A percentile compares a stretch with the other conserved stretches of the same genome.
Evolutionary conservation across 2,888 invertebrate genomes (phyloP).

Genomic region (Neocrepidodera transversa): DNA sequence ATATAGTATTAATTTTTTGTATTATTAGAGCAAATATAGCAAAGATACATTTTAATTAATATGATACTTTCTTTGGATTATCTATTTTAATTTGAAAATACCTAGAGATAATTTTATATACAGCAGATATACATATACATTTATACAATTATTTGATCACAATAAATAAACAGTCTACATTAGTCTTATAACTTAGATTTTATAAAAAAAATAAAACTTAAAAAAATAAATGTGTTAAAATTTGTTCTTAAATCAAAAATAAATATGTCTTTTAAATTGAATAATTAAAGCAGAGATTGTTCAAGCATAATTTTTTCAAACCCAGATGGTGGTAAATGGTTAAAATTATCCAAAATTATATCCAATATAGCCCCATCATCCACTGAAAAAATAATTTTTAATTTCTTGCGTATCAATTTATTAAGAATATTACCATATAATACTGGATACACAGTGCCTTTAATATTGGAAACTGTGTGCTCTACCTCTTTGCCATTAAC

Average conservation of each 20-base stretch:
- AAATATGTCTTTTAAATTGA: constrained; percentile 31
- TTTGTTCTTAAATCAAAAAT: constrained; percentile 26
- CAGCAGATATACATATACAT: too few relatives aligned
- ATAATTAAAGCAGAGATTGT: constrained; percentile 87
- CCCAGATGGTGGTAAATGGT: constrained; percentile 82
- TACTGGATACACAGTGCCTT: constrained; percentile 89
- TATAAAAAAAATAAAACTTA: too few relatives aligned
- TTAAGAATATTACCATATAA: constrained; percentile 78
- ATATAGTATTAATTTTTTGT: too few relatives aligned
- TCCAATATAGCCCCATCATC: constrained; percentile 98
- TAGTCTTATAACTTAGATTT: too few relatives aligned
- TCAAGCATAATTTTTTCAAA: constrained; percentile 97
- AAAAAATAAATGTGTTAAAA: constrained; percentile 30
- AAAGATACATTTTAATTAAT: too few relatives aligned
- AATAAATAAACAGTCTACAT: too few relatives aligned
- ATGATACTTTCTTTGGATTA: too few relatives aligned
- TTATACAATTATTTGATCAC: too few relatives aligned
- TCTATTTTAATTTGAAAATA: too few relatives aligned
- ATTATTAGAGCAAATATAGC: too few relatives aligned
- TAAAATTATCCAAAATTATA: constrained; percentile 89
- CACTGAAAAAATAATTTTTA: constrained; percentile 68
- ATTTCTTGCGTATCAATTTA: constrained; percentile 8
- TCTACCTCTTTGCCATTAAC: constrained; percentile 90
- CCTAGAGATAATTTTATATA: too few relatives aligned
- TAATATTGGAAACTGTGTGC: constrained; percentile 84